Percentiles rank a stretch among this genome's conserved stretches.
Conservation (phyloP, 2,797 vertebrate genomes). For the Toxotes lorentzi region DNA sequence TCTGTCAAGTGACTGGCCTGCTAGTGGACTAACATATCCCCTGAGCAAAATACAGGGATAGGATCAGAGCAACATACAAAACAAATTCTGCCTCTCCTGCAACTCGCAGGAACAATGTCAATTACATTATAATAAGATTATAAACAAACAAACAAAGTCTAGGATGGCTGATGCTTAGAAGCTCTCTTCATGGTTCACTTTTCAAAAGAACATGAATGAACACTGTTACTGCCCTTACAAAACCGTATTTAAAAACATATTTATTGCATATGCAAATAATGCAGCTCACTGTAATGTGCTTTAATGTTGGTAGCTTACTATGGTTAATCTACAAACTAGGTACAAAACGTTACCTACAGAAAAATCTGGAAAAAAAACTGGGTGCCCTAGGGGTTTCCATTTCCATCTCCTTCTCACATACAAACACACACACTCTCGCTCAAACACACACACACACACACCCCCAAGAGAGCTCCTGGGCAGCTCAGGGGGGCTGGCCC, state of each 20-base stretch:
- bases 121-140: too few species aligned
- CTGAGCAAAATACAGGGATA: background rate
- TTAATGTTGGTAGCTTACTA: background rate
- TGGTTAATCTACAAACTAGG: background rate
- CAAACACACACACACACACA: background rate
- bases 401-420: background rate
- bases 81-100: background rate
- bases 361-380: background rate
- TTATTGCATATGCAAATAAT: background rate
- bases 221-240: background rate
- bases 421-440: background rate
- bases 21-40: background rate
- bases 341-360: background rate
- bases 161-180: too few species aligned
- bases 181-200: background rate
- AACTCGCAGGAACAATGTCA: background rate
- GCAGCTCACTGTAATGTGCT: background rate
- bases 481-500: constrained; percentile 74
- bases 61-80: background rate
- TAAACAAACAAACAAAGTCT: too few species aligned
- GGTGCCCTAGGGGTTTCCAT: constrained; percentile 3
- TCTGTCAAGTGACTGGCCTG: background rate
- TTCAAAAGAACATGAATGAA: background rate
- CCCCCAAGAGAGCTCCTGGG: constrained; percentile 55
- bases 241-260: background rate